Evolutionary conservation across 2,113 vertebrate genomes (phyloP).

Genomic region (Poeciliopsis occidentalis): DNA sequence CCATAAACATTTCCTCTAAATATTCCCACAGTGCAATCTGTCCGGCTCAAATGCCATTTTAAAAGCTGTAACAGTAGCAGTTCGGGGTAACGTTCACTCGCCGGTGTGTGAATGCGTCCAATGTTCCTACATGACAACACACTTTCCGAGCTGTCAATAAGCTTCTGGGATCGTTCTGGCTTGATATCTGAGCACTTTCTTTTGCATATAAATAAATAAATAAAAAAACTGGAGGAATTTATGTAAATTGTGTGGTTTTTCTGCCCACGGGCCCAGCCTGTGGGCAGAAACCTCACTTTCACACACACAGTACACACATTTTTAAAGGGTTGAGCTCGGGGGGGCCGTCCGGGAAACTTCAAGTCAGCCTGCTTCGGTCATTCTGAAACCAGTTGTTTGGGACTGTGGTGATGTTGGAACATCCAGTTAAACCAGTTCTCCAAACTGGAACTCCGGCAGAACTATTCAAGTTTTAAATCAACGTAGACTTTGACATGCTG

Average conservation of each 20-base stretch:
- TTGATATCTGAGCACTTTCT: too few relatives aligned
- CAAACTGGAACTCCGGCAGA: neutral
- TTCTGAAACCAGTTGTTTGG: neutral
- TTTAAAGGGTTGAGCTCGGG: neutral
- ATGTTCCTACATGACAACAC: too few relatives aligned
- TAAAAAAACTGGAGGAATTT: neutral
- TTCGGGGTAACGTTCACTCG: constrained; percentile 1
- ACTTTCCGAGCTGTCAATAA: too few relatives aligned
- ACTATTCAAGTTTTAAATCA: too few relatives aligned
- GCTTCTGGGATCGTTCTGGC: too few relatives aligned
- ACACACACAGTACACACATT: neutral
- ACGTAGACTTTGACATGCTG: too few relatives aligned
- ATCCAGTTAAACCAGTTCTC: neutral
- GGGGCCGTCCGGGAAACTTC: neutral
- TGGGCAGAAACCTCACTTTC: neutral
- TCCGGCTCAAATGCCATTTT: constrained; percentile 21
- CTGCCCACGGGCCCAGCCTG: too few relatives aligned
- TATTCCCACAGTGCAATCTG: constrained; percentile 44
- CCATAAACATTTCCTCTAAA: constrained; percentile 36
- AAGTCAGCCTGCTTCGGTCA: neutral
- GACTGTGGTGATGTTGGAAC: neutral
- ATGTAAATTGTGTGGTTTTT: neutral
- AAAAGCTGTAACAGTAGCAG: constrained; percentile 15
- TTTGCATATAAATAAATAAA: too few relatives aligned
- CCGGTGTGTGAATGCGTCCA: neutral